These are phyloP conservation scores for Ceratosolen solmsi DNA, from an alignment of 1,140 invertebrate genomes.

Conservation along the genomic window DNA sequence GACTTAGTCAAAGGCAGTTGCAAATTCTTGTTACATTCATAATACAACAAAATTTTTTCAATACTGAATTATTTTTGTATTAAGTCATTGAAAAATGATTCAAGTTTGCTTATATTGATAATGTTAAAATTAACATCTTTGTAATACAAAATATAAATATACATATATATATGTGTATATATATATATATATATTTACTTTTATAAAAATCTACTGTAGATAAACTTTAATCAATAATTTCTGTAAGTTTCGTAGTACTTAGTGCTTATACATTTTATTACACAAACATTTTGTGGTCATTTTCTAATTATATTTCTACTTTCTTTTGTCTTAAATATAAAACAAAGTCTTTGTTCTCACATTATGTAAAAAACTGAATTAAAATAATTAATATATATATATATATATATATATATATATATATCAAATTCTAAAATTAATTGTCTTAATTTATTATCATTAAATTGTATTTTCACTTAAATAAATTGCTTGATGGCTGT, in stretches of 20 bases:
- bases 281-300: slow-evolving; percentile 42
- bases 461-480: background rate
- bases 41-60: slow-evolving; percentile 36
- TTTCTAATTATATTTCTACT: slow-evolving; percentile 49
- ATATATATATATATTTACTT: background rate
- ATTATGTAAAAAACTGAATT: slow-evolving; percentile 22
- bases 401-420: background rate
- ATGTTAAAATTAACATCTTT: slow-evolving; percentile 25
- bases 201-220: background rate
- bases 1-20: slow-evolving; percentile 59
- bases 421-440: background rate
- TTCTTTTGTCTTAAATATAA: slow-evolving; percentile 18
- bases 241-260: background rate
- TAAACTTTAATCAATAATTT: background rate
- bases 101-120: background rate
- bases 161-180: background rate
- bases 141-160: background rate
- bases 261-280: slow-evolving; percentile 41
- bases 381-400: background rate
- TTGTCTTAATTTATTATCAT: slow-evolving; percentile 2
- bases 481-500: slow-evolving; percentile 15
- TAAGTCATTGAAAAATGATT: slow-evolving; percentile 36
- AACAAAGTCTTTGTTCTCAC: slow-evolving; percentile 31
- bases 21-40: slow-evolving; percentile 34
- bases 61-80: slow-evolving; percentile 29